A percentile compares a stretch with the other conserved stretches of the same genome.
Evolutionary conservation across 2,113 vertebrate genomes (phyloP).

Genomic region (Polyodon spathula): DNA sequence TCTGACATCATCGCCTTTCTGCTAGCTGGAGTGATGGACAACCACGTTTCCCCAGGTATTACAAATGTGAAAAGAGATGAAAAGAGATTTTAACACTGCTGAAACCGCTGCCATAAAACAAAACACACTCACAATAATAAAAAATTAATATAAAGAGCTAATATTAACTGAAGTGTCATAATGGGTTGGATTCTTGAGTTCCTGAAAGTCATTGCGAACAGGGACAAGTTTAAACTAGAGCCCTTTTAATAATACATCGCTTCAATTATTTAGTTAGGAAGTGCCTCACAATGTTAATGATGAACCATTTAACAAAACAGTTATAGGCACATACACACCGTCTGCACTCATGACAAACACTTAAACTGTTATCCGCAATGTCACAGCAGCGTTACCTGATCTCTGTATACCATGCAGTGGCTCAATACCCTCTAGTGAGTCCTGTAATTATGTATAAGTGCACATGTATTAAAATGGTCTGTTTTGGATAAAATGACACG

Average conservation of each 20-base stretch:
- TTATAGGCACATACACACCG: background rate
- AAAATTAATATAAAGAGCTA: background rate
- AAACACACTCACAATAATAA: background rate
- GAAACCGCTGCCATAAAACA: too few species aligned
- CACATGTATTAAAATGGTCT: too few species aligned
- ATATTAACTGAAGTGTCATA: background rate
- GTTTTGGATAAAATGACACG: too few species aligned
- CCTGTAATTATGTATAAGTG: too few species aligned
- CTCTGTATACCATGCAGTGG: too few species aligned
- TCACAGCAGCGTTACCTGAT: too few species aligned
- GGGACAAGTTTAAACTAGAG: background rate
- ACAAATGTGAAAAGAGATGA: too few species aligned
- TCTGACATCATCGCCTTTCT: background rate
- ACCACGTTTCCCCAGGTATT: too few species aligned
- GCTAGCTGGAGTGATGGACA: too few species aligned
- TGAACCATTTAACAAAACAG: background rate
- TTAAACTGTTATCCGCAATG: too few species aligned
- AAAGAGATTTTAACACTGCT: background rate
- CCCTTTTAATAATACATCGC: constrained; percentile 5
- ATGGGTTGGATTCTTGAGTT: background rate
- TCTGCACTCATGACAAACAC: too few species aligned
- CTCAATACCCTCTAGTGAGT: too few species aligned
- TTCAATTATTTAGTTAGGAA: constrained; percentile 1
- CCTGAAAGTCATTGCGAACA: background rate
- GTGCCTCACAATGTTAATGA: background rate